Base-by-base conservation (phyloP, 1,140 invertebrate genomes). In the Diploscapter pachys region DNA sequence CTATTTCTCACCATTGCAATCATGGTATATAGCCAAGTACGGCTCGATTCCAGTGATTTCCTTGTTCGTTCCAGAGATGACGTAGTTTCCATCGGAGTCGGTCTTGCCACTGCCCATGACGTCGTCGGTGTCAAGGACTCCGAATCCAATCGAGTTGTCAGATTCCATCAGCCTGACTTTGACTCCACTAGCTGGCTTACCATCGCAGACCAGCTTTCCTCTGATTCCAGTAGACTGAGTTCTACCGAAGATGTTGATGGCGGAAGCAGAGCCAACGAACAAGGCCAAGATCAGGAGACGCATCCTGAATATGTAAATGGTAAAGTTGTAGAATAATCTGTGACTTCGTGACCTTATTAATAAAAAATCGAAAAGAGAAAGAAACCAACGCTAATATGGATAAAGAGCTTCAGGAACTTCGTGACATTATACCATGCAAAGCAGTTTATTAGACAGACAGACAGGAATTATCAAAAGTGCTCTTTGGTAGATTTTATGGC, bases 11-110 rank as follows among this genome's bases (percentile, higher is more conserved):
- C 79, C 78, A 11, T 80, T 80, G 71, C 79, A 80, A 63, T 80
- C 78, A 56, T 81, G 79, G 79, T 81, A 80, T 50, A 81, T 71
- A 51, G 79, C 80, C 50, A 81, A 64, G 4, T 81, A 81, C n/a
- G 80, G 80, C 13, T 81, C 80, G 61, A 81, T 81, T 54, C 76
- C 66, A 9, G 80, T 81, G 62, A 81, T 52, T 71, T 81, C 80
- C n/a, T 70, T 64, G 49, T 76, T 77, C 11, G 78, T 57, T 68
- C 80, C 80, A 49, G 56, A 63, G 55, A 81, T 54, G 48, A 76
- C 68, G 70, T 80, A 81, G 13, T 49, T 57, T 64, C 80, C 80
- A 5, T 61, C 31, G 2, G 63, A 49, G 52, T 81, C 80, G 55
- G 80, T 78, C 70, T 79, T 80, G 67, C 72, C 73, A 3, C 61